These are phyloP conservation scores for Acrobasis repandana DNA, from an alignment of 2,888 invertebrate species.

Conservation along the genomic window DNA sequence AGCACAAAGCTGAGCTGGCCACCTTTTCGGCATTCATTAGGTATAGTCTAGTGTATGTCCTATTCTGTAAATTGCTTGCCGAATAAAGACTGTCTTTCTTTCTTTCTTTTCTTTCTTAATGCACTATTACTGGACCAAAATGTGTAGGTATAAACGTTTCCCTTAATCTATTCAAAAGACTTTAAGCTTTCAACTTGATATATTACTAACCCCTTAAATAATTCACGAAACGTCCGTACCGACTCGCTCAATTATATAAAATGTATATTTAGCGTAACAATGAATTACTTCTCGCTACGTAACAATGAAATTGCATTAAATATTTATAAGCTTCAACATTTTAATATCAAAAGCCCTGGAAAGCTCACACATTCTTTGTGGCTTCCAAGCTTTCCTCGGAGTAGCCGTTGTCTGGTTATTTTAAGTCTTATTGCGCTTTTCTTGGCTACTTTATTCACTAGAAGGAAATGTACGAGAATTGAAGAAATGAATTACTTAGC, in stretches of 20 bases:
- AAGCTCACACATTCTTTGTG: slow-evolving; percentile 51
- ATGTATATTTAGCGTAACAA: slow-evolving; percentile 34
- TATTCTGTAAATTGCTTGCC: too few relatives aligned
- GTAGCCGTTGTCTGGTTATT: slow-evolving; percentile 30
- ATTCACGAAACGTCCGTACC: slow-evolving; percentile 3
- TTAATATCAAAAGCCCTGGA: slow-evolving; percentile 63
- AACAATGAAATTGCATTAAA: slow-evolving; percentile 66
- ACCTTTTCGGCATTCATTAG: too few relatives aligned
- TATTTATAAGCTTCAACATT: slow-evolving; percentile 65
- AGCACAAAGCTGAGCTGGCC: too few relatives aligned
- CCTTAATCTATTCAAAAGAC: slow-evolving; percentile 1
- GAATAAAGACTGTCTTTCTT: too few relatives aligned
- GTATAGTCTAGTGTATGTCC: too few relatives aligned
- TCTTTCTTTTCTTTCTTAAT: too few relatives aligned
- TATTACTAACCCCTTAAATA: background rate
- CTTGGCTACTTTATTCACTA: slow-evolving; percentile 1
- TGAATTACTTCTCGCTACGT: slow-evolving; percentile 48
- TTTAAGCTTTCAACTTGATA: slow-evolving; percentile 9
- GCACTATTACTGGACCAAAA: too few relatives aligned
- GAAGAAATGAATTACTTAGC: background rate
- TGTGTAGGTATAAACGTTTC: background rate
- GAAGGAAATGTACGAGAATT: background rate
- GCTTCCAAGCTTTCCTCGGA: slow-evolving; percentile 26
- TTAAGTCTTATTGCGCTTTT: slow-evolving; percentile 10
- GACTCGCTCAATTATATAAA: slow-evolving; percentile 17